These are phyloP conservation scores for Actias luna DNA, from an alignment of 2,888 invertebrate species.

Conservation along the genomic window DNA sequence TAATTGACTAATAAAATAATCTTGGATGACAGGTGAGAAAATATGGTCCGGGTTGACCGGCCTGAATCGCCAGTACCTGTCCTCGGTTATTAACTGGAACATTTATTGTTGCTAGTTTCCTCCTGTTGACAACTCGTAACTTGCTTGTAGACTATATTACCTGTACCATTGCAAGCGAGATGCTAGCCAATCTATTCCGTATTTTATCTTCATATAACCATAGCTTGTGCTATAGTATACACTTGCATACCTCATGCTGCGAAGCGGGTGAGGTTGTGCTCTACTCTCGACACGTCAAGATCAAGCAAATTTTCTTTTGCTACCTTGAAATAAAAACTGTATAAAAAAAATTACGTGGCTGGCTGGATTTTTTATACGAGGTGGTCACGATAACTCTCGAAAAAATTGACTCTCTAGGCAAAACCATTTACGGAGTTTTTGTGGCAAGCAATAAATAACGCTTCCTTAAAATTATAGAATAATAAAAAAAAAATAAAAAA, in stretches of 20 bases:
- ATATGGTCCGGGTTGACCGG: constrained; percentile 28
- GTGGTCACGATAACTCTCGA: too few relatives aligned
- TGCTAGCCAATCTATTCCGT: not conserved
- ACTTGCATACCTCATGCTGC: not conserved
- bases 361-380: too few relatives aligned
- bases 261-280: too few relatives aligned
- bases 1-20: constrained; percentile 44
- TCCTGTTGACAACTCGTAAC: constrained; percentile 48
- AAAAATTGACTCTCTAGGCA: too few relatives aligned
- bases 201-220: not conserved
- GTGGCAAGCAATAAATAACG: too few relatives aligned
- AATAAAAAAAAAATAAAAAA: too few relatives aligned
- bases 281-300: too few relatives aligned
- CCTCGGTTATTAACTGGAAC: constrained; percentile 52
- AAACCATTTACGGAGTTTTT: too few relatives aligned
- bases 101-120: constrained; percentile 54
- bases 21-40: constrained; percentile 37
- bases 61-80: constrained; percentile 37
- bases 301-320: too few relatives aligned
- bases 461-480: too few relatives aligned
- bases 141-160: constrained; percentile 42
- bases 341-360: too few relatives aligned
- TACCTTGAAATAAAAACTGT: too few relatives aligned
- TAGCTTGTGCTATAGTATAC: not conserved
- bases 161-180: constrained; percentile 10